A percentile compares a stretch with the other conserved stretches of the same genome.
Evolutionary conservation across 2,888 invertebrate genomes (phyloP).

Genomic region (Syritta pipiens): DNA sequence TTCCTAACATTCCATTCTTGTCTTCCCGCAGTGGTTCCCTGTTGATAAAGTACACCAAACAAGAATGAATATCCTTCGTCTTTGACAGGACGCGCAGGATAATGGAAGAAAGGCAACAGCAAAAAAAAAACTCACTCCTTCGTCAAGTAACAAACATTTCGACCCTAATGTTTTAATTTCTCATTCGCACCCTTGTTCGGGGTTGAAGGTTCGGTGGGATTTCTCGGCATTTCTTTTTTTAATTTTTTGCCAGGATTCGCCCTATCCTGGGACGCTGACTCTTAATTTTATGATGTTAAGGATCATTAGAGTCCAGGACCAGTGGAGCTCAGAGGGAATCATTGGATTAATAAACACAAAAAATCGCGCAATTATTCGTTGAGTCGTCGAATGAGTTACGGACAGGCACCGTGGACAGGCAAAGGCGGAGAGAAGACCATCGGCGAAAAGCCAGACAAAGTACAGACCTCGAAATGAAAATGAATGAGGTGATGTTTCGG

Average conservation of each 20-base stretch:
- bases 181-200: slow-evolving; percentile 67
- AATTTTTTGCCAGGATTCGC: slow-evolving; percentile 11
- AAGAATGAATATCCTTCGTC: slow-evolving; percentile 25
- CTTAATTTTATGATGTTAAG: slow-evolving; percentile 77
- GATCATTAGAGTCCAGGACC: slow-evolving; percentile 76
- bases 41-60: slow-evolving; percentile 25
- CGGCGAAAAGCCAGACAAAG: slow-evolving; percentile 21
- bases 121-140: slow-evolving; percentile 24
- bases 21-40: slow-evolving; percentile 9
- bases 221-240: slow-evolving; percentile 3
- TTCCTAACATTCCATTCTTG: slow-evolving; percentile 67
- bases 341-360: slow-evolving; percentile 74
- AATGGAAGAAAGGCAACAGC: slow-evolving; percentile 15
- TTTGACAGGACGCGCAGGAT: slow-evolving; percentile 53
- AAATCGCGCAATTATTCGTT: slow-evolving; percentile 62
- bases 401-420: neutral
- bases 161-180: slow-evolving; percentile 70
- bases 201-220: slow-evolving; percentile 9
- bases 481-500: slow-evolving; percentile 65
- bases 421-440: neutral
- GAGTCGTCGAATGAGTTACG: slow-evolving; percentile 57
- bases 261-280: slow-evolving; percentile 41
- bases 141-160: slow-evolving; percentile 45
- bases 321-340: slow-evolving; percentile 53
- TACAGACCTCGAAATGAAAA: slow-evolving; percentile 63